A percentile compares a stretch with the other conserved stretches of the same genome.
Conservation (phyloP, 2,113 vertebrate genomes). For the Herpailurus yagouaroundi region DNA sequence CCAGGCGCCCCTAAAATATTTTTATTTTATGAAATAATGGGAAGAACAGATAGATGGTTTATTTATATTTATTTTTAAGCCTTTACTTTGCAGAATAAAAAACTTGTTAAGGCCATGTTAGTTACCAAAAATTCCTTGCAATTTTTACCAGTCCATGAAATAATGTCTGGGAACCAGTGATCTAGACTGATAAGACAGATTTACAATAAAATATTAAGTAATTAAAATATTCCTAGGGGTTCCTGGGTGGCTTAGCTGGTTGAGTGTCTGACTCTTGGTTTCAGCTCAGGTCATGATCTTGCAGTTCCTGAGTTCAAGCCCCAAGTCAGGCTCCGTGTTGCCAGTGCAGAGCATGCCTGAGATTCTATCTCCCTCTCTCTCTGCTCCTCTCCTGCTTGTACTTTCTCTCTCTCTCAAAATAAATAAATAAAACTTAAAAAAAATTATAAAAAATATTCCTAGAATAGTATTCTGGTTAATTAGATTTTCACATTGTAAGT, state of each 20-base stretch:
- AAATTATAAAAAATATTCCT: neutral
- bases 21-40: conserved; percentile 42
- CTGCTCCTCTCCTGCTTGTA: too few relatives aligned
- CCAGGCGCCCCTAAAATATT: neutral
- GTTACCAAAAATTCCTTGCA: neutral
- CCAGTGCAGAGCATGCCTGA: too few relatives aligned
- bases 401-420: too few relatives aligned
- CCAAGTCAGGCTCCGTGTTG: too few relatives aligned
- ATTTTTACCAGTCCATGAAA: conserved; percentile 21
- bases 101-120: neutral
- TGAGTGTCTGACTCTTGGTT: too few relatives aligned
- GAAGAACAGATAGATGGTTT: neutral
- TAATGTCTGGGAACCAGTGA: neutral
- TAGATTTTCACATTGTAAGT: neutral
- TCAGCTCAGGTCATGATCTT: too few relatives aligned
- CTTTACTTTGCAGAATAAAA: neutral
- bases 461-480: neutral
- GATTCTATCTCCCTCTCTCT: too few relatives aligned
- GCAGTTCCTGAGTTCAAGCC: too few relatives aligned
- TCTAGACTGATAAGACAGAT: neutral
- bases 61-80: conserved; percentile 24
- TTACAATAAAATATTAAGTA: conserved; percentile 21
- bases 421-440: too few relatives aligned
- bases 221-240: neutral
- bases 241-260: too few relatives aligned